A percentile compares a stretch with the other conserved stretches of the same genome.
phyloP scores from a whole-genome alignment of 2,797 vertebrate genomes.

The Gambelia wislizenii region DNA sequence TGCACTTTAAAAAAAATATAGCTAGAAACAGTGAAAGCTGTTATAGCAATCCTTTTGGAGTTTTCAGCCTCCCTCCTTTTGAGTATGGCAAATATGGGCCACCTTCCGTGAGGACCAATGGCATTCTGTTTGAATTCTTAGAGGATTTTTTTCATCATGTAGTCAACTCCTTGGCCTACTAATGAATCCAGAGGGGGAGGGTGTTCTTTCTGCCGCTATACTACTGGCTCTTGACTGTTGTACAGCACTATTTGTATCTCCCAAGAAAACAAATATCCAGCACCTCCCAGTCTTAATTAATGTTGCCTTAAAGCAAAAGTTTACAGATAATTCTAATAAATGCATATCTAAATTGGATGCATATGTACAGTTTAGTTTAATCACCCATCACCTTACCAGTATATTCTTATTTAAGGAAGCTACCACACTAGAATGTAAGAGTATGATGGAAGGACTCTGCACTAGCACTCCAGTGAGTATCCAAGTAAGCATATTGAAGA shows the following conservation, averaged over 20 bases:
- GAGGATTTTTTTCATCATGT: too few relatives aligned
- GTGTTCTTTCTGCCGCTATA: neutral
- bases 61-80: too few relatives aligned
- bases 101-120: too few relatives aligned
- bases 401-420: conserved; percentile 13
- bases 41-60: too few relatives aligned
- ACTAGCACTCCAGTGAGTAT: neutral
- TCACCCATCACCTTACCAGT: neutral
- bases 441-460: neutral
- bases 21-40: too few relatives aligned
- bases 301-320: neutral
- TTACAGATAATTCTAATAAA: neutral
- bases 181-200: neutral
- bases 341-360: too few relatives aligned
- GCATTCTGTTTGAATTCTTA: too few relatives aligned
- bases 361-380: neutral
- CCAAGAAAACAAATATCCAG: neutral
- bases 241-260: neutral
- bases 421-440: neutral
- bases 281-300: neutral
- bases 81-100: too few relatives aligned
- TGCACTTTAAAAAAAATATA: too few relatives aligned
- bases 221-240: neutral
- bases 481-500: neutral
- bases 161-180: neutral